Conservation (phyloP, 1,140 invertebrate genomes). For the Aphaenogaster floridana region DNA sequence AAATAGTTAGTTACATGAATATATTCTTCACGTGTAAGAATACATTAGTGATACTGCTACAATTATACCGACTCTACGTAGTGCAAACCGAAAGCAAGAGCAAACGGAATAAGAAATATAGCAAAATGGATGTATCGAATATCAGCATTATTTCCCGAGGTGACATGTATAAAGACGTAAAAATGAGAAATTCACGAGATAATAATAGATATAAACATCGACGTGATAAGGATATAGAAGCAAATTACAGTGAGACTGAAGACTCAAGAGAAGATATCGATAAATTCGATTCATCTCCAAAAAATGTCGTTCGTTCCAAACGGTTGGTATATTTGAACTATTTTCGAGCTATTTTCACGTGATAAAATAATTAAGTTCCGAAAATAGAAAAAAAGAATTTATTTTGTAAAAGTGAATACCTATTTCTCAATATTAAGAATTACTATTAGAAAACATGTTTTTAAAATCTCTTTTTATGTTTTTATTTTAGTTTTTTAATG, state of each 20-base stretch:
- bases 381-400: background rate
- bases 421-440: background rate
- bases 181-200: slow-evolving; percentile 59
- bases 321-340: slow-evolving; percentile 74
- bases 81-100: slow-evolving; percentile 88
- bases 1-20: slow-evolving; percentile 96
- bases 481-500: background rate
- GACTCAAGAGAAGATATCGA: slow-evolving; percentile 79
- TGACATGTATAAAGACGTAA: slow-evolving; percentile 80
- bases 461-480: too few species aligned
- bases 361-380: slow-evolving; percentile 7
- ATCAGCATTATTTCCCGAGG: slow-evolving; percentile 89
- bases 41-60: slow-evolving; percentile 94
- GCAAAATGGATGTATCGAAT: slow-evolving; percentile 80
- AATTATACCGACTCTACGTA: slow-evolving; percentile 94
- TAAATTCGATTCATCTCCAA: slow-evolving; percentile 76
- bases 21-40: slow-evolving; percentile 97
- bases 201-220: slow-evolving; percentile 68
- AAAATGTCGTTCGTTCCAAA: slow-evolving; percentile 78
- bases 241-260: slow-evolving; percentile 74
- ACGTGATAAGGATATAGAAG: slow-evolving; percentile 76
- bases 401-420: background rate
- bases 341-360: slow-evolving; percentile 68
- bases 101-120: slow-evolving; percentile 81
- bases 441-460: background rate